Conservation (phyloP, 1,140 invertebrate genomes). For the Scaptomyza montana region DNA sequence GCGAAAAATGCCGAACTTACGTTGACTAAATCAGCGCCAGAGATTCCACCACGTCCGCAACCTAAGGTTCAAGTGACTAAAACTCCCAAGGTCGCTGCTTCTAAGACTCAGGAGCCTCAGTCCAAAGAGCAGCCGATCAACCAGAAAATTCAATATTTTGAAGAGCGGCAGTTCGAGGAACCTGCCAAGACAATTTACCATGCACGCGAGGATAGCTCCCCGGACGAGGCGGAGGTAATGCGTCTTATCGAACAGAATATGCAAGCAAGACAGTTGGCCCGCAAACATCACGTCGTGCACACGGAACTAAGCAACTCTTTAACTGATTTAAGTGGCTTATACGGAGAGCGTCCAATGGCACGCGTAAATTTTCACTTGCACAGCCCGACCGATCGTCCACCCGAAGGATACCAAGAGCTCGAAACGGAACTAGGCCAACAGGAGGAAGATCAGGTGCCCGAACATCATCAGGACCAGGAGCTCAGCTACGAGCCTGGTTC, state of each 20-base stretch:
- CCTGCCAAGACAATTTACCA: slow-evolving; percentile 85
- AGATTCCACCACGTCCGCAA: slow-evolving; percentile 27
- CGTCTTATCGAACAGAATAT: slow-evolving; percentile 76
- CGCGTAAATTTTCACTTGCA: slow-evolving; percentile 83
- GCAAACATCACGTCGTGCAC: slow-evolving; percentile 39
- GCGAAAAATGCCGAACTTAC: slow-evolving; percentile 84
- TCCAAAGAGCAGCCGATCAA: slow-evolving; percentile 84
- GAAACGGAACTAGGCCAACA: not conserved
- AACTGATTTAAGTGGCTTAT: slow-evolving; percentile 91
- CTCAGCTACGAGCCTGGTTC: slow-evolving; percentile 66
- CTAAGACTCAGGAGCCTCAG: slow-evolving; percentile 85
- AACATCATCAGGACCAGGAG: slow-evolving; percentile 30
- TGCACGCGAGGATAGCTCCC: slow-evolving; percentile 85
- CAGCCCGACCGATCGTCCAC: slow-evolving; percentile 74
- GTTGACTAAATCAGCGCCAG: slow-evolving; percentile 33
- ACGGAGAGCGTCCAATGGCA: slow-evolving; percentile 87
- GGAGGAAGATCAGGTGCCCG: not conserved
- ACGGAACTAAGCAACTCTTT: slow-evolving; percentile 86
- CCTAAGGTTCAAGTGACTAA: slow-evolving; percentile 22
- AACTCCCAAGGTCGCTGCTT: slow-evolving; percentile 1
- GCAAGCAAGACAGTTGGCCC: slow-evolving; percentile 61
- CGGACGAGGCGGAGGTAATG: slow-evolving; percentile 83
- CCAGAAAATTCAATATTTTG: slow-evolving; percentile 92
- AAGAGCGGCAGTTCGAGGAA: slow-evolving; percentile 86
- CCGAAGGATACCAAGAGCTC: slow-evolving; percentile 25